These are phyloP conservation scores for Knipowitschia caucasica DNA, from an alignment of 2,797 vertebrate genomes.

Conservation along the genomic window DNA sequence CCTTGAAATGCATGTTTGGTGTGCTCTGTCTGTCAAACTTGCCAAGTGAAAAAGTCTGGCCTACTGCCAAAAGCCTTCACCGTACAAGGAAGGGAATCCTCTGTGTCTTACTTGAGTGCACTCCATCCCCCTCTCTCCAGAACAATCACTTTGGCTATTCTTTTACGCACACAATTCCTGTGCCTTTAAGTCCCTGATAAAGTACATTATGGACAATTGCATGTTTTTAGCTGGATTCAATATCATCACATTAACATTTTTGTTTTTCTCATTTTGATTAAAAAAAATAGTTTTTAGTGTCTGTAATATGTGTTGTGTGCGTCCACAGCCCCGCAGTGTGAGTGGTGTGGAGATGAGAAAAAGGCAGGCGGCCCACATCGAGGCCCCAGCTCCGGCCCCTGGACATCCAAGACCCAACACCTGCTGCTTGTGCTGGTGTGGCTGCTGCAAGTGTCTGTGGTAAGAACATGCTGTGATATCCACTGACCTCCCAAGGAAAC, in stretches of 20 bases:
- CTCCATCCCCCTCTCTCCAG: constrained; percentile 5
- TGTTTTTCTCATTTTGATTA: constrained; percentile 17
- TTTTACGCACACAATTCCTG: constrained; percentile 1
- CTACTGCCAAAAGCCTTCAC: constrained; percentile 34
- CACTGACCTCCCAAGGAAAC: not conserved
- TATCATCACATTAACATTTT: not conserved
- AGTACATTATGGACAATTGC: not conserved
- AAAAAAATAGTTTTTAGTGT: too few relatives aligned
- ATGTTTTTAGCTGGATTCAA: not conserved
- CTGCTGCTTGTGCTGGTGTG: constrained; percentile 98
- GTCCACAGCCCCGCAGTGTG: constrained; percentile 76
- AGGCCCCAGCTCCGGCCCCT: constrained; percentile 87
- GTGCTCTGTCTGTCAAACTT: constrained; percentile 40
- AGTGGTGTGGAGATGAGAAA: constrained; percentile 96
- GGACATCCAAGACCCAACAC: constrained; percentile 94
- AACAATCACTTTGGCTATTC: constrained; percentile 6
- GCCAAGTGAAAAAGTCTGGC: constrained; percentile 38
- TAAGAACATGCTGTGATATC: constrained; percentile 58
- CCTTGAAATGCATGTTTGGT: constrained; percentile 27
- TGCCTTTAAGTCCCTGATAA: not conserved
- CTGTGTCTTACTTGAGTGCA: constrained; percentile 34
- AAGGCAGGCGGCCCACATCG: constrained; percentile 95
- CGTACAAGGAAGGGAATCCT: constrained; percentile 56
- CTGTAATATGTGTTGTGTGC: constrained; percentile 15
- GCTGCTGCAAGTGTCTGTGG: constrained; percentile 99